phyloP scores from a whole-genome alignment of 2,888 invertebrate genomes.

The Polylopha cassiicola region DNA sequence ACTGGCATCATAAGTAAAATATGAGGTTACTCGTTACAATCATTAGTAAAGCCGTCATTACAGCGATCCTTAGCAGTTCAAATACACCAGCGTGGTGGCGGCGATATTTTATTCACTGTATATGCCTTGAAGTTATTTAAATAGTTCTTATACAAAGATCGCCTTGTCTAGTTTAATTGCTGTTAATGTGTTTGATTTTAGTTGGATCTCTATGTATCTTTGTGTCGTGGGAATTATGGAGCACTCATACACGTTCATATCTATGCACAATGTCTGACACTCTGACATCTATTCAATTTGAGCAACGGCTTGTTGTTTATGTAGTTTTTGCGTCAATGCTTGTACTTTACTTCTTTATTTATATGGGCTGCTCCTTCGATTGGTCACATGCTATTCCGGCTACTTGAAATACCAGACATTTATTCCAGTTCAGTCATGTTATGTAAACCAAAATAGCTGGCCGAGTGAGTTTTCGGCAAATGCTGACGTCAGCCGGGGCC shows the following conservation, averaged over 20 bases:
- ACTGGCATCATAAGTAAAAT: too few species aligned
- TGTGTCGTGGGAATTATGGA: constrained; percentile 23
- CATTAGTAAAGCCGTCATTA: too few species aligned
- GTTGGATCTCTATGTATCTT: constrained; percentile 1
- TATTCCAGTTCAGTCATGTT: constrained; percentile 57
- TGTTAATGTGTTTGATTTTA: constrained; percentile 25
- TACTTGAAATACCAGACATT: constrained; percentile 54
- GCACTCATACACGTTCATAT: not conserved
- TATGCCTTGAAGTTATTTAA: not conserved
- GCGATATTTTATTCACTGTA: too few species aligned
- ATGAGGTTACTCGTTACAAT: too few species aligned
- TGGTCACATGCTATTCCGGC: constrained; percentile 39
- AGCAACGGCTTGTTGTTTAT: too few species aligned
- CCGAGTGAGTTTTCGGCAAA: constrained; percentile 53
- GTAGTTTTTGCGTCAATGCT: too few species aligned
- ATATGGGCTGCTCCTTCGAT: not conserved
- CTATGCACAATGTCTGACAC: too few species aligned
- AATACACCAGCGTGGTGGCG: too few species aligned
- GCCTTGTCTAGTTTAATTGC: constrained; percentile 15
- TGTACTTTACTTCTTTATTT: too few species aligned
- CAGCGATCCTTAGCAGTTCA: too few species aligned
- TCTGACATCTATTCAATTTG: too few species aligned
- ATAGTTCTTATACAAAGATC: constrained; percentile 9
- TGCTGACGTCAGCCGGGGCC: constrained; percentile 59
- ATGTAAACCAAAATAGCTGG: constrained; percentile 55